Conservation (phyloP, 2,888 invertebrate species). For the Hirtodrosophila trivittata region DNA sequence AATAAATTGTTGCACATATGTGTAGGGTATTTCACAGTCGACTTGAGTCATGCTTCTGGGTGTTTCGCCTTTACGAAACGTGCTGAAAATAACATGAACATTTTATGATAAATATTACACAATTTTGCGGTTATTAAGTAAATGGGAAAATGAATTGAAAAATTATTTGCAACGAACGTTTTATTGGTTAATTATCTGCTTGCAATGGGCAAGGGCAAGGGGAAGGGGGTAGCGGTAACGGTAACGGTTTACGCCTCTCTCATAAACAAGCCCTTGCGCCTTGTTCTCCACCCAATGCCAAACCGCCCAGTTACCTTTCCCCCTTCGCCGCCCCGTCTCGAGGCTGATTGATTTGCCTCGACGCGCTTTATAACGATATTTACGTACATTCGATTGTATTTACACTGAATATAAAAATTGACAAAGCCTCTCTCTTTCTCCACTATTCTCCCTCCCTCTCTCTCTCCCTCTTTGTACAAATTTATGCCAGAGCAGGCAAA, state of each 20-base stretch:
- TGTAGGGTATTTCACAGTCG: too few relatives aligned
- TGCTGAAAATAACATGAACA: conserved; percentile 27
- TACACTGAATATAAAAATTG: conserved; percentile 39
- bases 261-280: background rate
- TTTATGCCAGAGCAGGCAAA: conserved; percentile 54
- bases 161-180: conserved; percentile 23
- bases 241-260: background rate
- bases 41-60: background rate
- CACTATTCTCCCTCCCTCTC: conserved; percentile 2
- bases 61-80: conserved; percentile 28
- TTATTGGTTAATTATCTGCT: conserved; percentile 35
- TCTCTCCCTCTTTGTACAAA: conserved; percentile 8
- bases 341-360: conserved; percentile 65
- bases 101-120: conserved; percentile 34
- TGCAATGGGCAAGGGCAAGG: too few relatives aligned
- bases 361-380: conserved; percentile 63
- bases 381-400: conserved; percentile 38
- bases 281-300: background rate
- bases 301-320: background rate
- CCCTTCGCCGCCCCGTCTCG: conserved; percentile 19
- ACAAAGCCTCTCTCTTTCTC: conserved; percentile 37
- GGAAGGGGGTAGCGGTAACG: too few relatives aligned
- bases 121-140: conserved; percentile 5
- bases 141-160: conserved; percentile 15
- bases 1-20: background rate